Percentiles rank a stretch among this genome's conserved stretches.
Evolutionary conservation across 2,797 vertebrate genomes (phyloP).

Genomic region (Euthynnus affinis): DNA sequence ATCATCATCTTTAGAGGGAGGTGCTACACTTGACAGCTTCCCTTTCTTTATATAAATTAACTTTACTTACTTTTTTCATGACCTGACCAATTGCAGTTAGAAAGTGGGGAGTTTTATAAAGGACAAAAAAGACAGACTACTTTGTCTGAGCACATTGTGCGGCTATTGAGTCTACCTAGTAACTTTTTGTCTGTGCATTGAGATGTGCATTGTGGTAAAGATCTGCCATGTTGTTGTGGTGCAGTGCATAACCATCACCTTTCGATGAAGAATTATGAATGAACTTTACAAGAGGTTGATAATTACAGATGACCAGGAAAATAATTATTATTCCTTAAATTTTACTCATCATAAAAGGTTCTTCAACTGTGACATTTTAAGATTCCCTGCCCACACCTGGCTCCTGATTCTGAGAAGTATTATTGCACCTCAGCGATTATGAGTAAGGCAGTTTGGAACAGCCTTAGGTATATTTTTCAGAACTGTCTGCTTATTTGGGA

Average conservation of each 20-base stretch:
- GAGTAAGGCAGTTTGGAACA: background rate
- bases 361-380: background rate
- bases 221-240: slow-evolving; percentile 23
- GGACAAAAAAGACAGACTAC: background rate
- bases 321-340: background rate
- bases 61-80: slow-evolving; percentile 35
- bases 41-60: slow-evolving; percentile 27
- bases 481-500: background rate
- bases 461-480: background rate
- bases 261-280: slow-evolving; percentile 10
- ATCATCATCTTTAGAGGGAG: slow-evolving; percentile 34
- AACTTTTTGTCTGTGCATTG: background rate
- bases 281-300: background rate
- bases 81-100: slow-evolving; percentile 15
- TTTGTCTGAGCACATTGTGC: slow-evolving; percentile 6
- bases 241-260: slow-evolving; percentile 11
- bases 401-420: background rate
- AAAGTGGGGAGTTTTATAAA: background rate
- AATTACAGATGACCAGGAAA: slow-evolving; percentile 2
- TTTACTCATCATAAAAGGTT: background rate
- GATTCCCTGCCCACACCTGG: too few relatives aligned
- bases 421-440: background rate
- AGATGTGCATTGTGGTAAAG: slow-evolving; percentile 14
- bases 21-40: slow-evolving; percentile 31
- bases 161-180: background rate